Percentiles rank a stretch among this genome's conserved stretches.
Evolutionary conservation across 2,888 invertebrate species (phyloP).

Genomic region (Orthosia incerta): DNA sequence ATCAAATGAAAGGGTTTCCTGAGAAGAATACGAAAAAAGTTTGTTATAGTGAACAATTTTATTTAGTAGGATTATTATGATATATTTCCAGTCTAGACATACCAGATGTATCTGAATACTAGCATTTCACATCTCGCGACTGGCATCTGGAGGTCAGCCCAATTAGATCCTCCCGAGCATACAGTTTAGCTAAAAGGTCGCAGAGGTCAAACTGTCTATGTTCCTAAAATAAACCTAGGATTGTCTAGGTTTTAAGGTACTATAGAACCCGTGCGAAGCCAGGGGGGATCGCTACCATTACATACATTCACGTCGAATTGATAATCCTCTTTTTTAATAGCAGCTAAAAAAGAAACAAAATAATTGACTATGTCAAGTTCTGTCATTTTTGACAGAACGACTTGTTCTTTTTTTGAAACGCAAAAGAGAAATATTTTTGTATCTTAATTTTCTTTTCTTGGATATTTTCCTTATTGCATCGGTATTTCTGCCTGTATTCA

Average conservation of each 20-base stretch:
- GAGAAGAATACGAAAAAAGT: too few relatives aligned
- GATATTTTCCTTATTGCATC: neutral
- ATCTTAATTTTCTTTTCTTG: neutral
- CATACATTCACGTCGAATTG: too few relatives aligned
- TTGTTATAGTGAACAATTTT: too few relatives aligned
- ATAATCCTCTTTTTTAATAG: too few relatives aligned
- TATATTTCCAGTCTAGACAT: too few relatives aligned
- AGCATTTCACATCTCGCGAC: neutral
- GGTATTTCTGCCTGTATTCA: neutral
- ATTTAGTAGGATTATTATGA: too few relatives aligned
- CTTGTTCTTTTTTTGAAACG: neutral
- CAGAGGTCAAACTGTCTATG: slow-evolving; percentile 2
- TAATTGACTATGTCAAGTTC: neutral
- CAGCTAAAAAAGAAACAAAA: neutral
- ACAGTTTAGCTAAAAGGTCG: neutral
- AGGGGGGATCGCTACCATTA: too few relatives aligned
- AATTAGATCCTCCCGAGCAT: slow-evolving; percentile 2
- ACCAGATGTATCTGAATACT: too few relatives aligned
- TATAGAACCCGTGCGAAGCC: too few relatives aligned
- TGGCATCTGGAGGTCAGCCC: neutral
- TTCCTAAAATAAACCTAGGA: slow-evolving; percentile 22
- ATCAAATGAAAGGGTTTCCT: too few relatives aligned
- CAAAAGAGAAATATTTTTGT: neutral
- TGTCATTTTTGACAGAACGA: neutral
- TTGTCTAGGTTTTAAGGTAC: neutral